A percentile compares a stretch with the other conserved stretches of the same genome.
Evolutionary conservation across 2,113 vertebrate species (phyloP).

Genomic region (Semicossyphus pulcher): DNA sequence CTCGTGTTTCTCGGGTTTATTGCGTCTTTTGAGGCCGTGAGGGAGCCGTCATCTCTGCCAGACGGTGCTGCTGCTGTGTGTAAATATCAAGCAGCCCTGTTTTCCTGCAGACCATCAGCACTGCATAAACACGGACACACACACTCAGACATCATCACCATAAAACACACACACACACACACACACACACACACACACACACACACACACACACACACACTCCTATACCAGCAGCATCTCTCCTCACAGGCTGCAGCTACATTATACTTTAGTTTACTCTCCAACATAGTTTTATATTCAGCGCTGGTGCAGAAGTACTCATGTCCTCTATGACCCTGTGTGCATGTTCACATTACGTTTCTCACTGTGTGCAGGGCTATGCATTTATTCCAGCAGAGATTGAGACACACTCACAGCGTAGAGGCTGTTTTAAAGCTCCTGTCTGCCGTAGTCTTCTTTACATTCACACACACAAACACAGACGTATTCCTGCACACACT

Average conservation of each 20-base stretch:
- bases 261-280: constrained; percentile 22
- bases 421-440: too few species aligned
- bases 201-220: constrained; percentile 19
- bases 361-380: constrained; percentile 21
- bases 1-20: constrained; percentile 60
- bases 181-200: background rate
- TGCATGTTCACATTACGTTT: constrained; percentile 29
- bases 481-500: background rate
- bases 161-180: constrained; percentile 53
- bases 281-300: constrained; percentile 20
- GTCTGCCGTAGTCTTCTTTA: background rate
- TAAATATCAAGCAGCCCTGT: constrained; percentile 75
- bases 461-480: constrained; percentile 16
- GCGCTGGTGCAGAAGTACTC: constrained; percentile 8
- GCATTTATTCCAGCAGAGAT: constrained; percentile 39
- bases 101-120: constrained; percentile 69
- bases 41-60: constrained; percentile 74
- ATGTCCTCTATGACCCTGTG: constrained; percentile 2
- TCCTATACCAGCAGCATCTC: background rate
- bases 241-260: constrained; percentile 13
- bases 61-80: constrained; percentile 68
- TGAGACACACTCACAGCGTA: too few species aligned
- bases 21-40: constrained; percentile 68
- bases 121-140: constrained; percentile 70
- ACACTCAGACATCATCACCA: constrained; percentile 62